These are phyloP conservation scores for Ametastegia equiseti DNA, from an alignment of 2,888 invertebrate genomes.

Conservation along the genomic window DNA sequence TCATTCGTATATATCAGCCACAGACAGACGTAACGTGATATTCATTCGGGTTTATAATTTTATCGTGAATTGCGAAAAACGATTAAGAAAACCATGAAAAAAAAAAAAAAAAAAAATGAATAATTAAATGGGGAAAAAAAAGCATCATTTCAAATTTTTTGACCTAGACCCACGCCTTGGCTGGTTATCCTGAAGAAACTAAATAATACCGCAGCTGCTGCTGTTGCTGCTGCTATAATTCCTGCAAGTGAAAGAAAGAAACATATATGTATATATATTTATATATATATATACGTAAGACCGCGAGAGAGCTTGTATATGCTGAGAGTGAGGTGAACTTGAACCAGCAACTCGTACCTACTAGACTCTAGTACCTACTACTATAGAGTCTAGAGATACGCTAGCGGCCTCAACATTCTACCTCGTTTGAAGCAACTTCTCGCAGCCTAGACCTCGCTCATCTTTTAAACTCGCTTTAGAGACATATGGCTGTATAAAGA, in stretches of 20 bases:
- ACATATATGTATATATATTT: too few relatives aligned
- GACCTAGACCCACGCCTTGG: slow-evolving; percentile 10
- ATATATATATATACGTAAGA: too few relatives aligned
- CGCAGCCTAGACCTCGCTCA: slow-evolving; percentile 33
- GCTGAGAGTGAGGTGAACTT: slow-evolving; percentile 34
- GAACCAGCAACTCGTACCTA: slow-evolving; percentile 18
- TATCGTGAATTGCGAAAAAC: neutral
- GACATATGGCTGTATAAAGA: neutral
- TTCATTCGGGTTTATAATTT: too few relatives aligned
- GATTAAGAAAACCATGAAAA: too few relatives aligned
- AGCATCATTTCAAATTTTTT: neutral
- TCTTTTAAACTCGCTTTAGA: neutral
- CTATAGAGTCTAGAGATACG: too few relatives aligned
- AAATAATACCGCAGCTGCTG: too few relatives aligned
- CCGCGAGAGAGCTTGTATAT: neutral
- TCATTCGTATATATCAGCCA: too few relatives aligned
- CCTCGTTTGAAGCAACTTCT: slow-evolving; percentile 22
- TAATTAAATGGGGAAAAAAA: neutral
- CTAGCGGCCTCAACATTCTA: slow-evolving; percentile 43
- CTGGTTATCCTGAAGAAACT: neutral
- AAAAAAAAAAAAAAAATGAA: neutral
- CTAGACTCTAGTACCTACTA: too few relatives aligned
- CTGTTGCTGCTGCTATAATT: too few relatives aligned
- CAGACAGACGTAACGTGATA: too few relatives aligned
- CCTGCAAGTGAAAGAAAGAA: slow-evolving; percentile 28